Evolutionary conservation across 37 sponge, comb jelly and placozoan genomes (phyloP).

Genomic region (Cliona cf. orientalis): DNA sequence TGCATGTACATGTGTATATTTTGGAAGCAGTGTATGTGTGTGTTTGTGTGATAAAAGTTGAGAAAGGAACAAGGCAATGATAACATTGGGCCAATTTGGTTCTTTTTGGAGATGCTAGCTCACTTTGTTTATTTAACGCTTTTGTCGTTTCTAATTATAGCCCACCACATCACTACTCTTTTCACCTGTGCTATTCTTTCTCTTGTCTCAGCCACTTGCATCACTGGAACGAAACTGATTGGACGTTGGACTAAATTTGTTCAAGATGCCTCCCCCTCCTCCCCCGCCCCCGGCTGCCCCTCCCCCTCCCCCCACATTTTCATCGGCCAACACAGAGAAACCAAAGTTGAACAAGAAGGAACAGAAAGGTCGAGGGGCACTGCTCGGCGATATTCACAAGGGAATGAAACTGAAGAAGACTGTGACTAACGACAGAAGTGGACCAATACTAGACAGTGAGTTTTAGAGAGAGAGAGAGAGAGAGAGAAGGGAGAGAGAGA

Average conservation of each 20-base stretch:
- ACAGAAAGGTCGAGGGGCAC: slow-evolving; percentile 67
- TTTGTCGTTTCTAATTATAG: background rate
- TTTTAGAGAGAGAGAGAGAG: too few species aligned
- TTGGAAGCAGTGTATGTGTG: too few species aligned
- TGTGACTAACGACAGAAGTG: slow-evolving; percentile 83
- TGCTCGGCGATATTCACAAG: slow-evolving; percentile 77
- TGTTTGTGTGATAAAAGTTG: too few species aligned
- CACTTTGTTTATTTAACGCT: background rate
- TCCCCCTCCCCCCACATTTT: slow-evolving; percentile 61
- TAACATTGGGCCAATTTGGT: too few species aligned
- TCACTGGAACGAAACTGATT: background rate
- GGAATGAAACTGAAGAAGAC: slow-evolving; percentile 85
- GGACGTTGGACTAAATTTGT: background rate
- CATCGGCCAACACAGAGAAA: slow-evolving; percentile 66
- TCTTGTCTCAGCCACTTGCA: background rate
- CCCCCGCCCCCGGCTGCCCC: slow-evolving; percentile 80
- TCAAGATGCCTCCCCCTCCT: slow-evolving; percentile 67
- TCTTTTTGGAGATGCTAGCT: too few species aligned
- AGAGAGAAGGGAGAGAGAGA: slow-evolving; percentile 7
- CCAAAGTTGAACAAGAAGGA: slow-evolving; percentile 73
- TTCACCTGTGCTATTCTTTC: background rate
- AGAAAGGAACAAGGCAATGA: too few species aligned
- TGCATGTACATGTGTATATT: too few species aligned
- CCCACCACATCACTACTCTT: too few species aligned
- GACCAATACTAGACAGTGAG: slow-evolving; percentile 57